Evolutionary conservation across 2,888 invertebrate species (phyloP).

Genomic region (Euclidia mi): DNA sequence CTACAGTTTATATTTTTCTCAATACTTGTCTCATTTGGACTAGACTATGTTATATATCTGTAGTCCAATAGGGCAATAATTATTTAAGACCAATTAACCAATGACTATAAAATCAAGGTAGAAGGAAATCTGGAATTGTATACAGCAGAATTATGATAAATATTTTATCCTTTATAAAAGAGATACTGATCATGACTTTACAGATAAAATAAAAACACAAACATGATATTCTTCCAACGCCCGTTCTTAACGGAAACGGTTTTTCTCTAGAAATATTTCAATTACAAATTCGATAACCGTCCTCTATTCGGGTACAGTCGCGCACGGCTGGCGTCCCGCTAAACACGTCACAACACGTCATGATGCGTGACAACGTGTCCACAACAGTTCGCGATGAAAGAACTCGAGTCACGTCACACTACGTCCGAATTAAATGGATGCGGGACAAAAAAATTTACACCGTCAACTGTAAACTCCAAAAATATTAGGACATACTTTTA

Average conservation of each 20-base stretch:
- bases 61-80: too few species aligned
- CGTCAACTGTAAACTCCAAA: background rate
- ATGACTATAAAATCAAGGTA: too few species aligned
- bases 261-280: constrained; percentile 15
- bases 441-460: constrained; percentile 24
- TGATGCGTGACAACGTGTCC: constrained; percentile 47
- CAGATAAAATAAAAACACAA: constrained; percentile 1
- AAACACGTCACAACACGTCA: constrained; percentile 34
- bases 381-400: constrained; percentile 55
- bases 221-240: background rate
- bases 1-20: too few species aligned
- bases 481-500: too few species aligned
- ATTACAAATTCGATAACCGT: constrained; percentile 34
- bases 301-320: constrained; percentile 17
- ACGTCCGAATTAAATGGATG: constrained; percentile 33
- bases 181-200: too few species aligned
- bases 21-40: too few species aligned
- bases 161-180: too few species aligned
- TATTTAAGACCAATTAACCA: too few species aligned
- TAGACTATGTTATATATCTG: too few species aligned
- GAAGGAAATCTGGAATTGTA: too few species aligned
- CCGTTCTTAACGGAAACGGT: background rate
- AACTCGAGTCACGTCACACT: constrained; percentile 41
- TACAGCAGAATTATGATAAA: too few species aligned
- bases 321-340: constrained; percentile 19